phyloP scores from a whole-genome alignment of 1,140 invertebrate genomes.

The Rhagoletis pomonella region DNA sequence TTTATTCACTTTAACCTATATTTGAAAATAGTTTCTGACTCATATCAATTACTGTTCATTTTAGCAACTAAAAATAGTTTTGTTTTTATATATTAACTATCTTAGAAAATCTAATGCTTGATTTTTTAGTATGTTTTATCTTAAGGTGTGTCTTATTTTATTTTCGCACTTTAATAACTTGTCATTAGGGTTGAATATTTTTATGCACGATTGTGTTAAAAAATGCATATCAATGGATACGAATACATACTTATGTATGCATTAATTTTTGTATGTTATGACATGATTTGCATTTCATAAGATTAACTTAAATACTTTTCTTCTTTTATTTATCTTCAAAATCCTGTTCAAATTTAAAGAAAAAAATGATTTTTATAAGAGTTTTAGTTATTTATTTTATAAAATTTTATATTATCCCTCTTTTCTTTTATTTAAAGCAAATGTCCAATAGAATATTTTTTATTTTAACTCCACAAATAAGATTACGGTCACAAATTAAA shows the following conservation, averaged over 20 bases:
- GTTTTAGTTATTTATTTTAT: too few species aligned
- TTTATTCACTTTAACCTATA: conserved; percentile 36
- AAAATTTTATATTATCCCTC: too few species aligned
- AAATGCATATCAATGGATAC: conserved; percentile 1
- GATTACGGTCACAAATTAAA: too few species aligned
- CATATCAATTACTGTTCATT: not conserved
- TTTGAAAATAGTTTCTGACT: conserved; percentile 16
- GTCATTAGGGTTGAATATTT: conserved; percentile 20
- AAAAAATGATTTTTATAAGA: too few species aligned
- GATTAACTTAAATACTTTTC: conserved; percentile 63
- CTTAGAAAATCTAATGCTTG: conserved; percentile 21
- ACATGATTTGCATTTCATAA: conserved; percentile 43
- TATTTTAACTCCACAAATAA: too few species aligned
- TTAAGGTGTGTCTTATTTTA: not conserved
- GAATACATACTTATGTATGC: not conserved
- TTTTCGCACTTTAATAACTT: conserved; percentile 48
- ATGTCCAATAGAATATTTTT: too few species aligned
- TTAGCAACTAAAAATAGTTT: conserved; percentile 36
- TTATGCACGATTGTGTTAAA: conserved; percentile 33
- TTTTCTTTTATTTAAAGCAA: too few species aligned
- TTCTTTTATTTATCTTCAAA: not conserved
- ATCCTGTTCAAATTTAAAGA: conserved; percentile 52
- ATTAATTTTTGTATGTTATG: not conserved
- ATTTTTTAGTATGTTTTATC: not conserved
- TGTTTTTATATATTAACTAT: not conserved